A percentile compares a stretch with the other conserved stretches of the same genome.
Conservation (phyloP, 2,888 invertebrate species). For the Zelleria hepariella region DNA sequence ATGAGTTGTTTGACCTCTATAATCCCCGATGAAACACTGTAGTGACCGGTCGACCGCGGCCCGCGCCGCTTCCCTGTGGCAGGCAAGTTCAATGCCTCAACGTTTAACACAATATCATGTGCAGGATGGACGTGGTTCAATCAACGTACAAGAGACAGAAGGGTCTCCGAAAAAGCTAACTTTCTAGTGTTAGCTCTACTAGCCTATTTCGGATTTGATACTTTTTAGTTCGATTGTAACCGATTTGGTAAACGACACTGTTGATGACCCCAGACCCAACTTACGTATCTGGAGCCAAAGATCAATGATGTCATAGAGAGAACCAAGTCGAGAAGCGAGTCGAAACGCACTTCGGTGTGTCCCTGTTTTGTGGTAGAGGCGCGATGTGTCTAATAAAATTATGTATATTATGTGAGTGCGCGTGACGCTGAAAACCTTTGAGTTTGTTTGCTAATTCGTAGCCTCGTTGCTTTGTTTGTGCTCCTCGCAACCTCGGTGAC, state of each 20-base stretch:
- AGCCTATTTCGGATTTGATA: too few relatives aligned
- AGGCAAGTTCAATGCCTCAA: conserved; percentile 19
- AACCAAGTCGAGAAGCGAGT: too few relatives aligned
- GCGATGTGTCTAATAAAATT: background rate
- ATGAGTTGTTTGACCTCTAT: background rate
- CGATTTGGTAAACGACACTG: too few relatives aligned
- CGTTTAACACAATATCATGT: conserved; percentile 5
- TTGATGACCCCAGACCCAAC: too few relatives aligned
- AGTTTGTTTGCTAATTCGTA: conserved; percentile 2
- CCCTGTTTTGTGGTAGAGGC: background rate
- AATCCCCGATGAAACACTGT: background rate
- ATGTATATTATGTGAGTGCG: background rate
- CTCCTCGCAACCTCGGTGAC: background rate
- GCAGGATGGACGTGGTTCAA: background rate
- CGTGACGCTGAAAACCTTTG: conserved; percentile 21
- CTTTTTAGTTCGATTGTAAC: too few relatives aligned
- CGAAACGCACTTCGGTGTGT: background rate
- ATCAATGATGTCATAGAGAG: too few relatives aligned
- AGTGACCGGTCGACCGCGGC: background rate
- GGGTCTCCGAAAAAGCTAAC: background rate
- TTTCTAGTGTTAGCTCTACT: too few relatives aligned
- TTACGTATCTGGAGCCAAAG: too few relatives aligned
- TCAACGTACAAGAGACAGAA: background rate
- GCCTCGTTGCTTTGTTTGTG: background rate
- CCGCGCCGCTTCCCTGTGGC: background rate